Base-by-base conservation (phyloP, 1,140 invertebrate species). In the Zaprionus ornatus region DNA sequence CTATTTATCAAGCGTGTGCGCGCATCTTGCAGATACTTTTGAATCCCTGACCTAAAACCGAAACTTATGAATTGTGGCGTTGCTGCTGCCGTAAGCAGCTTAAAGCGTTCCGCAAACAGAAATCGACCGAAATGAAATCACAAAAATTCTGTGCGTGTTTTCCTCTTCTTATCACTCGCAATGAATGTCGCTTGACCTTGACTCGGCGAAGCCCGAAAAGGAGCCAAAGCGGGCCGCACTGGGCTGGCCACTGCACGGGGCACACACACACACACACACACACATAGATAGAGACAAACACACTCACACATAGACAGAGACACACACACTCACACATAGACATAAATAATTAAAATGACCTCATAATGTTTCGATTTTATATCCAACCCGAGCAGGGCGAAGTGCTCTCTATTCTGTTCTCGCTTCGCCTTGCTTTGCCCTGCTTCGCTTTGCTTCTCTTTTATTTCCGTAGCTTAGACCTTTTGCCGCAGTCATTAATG, bases 341-440 rank as follows among this genome's bases (percentile, higher is more conserved):
- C 60, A 80, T 84, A 84, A 84, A 84, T 84, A 84, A 84, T 84
- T 84, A 84, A 84, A 84, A 84, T 84, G 81, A 84, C 81, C 81
- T 84, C 81, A 84, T 84, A 84, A 84, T 74, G 81, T 84, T 84
- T 84, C 81, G 81, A 84, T 84, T 84, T 84, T 83, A 64, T 77
- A 63, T 60, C 48, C 54, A 56, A 35, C 29, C 17, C 52, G 45
- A 50, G 45, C 45, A 23, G 45, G 45, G 45, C 45, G 19, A 50
- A 55, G 55, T 25, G 27, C 27, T 32, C 55, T 57, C 10, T 61
- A 29, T 19, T 57, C 4, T 66, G 15, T 19, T 69, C 45, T 63
- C 59, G 52, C 19, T 17, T 55, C 37, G 12, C 37, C 50, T 78
- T 56, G 68, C 48, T 78, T 69, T 77, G 40, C 32, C 45, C 23